Base-by-base conservation (phyloP, 2,888 invertebrate species). In the Callyntrura guangdongensis region DNA sequence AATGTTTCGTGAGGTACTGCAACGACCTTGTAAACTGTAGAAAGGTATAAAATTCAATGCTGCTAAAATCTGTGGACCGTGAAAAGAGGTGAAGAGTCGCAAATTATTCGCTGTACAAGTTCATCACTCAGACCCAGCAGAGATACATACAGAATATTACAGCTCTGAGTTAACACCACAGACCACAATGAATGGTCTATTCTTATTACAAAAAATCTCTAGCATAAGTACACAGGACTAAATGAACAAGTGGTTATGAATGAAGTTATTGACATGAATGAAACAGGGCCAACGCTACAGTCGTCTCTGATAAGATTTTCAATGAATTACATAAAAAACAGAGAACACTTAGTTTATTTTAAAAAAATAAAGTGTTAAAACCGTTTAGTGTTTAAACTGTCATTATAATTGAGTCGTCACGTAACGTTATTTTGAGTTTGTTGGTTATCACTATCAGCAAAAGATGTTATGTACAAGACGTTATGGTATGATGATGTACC, bases 61-160 rank as follows among this genome's bases (percentile, higher is more conserved):
- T 81, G 27, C 9, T 53, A n/a, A 53, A 22, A 53, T 79, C 27
- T 79, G 49, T 79, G 53, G 79, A 53, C 49, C 22, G n/a, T 79
- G 72, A 45, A 36, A 36, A 17, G n/a, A 17, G 9, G 9, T 17
- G 17, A 25, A 17, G 45, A n/a, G 72, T 72, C 45, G 5, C 25
- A 22, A 22, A 27, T 22, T 20, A 17, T 17, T 17, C 36, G 45
- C 8, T 36, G 22, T 17, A 67, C 45, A 72, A 72, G 72, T 72
- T 72, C 45, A 72, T 17, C 27, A 27, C 27, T 67, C 67, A 61
- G 56, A n/a, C 0, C n/a, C 56, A 56, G n/a, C n/a, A 61, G 67
- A 53, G n/a, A 5, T 53, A 9, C 11, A 53, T 14, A 53, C 14
- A 53, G n/a, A 53, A 53, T 5, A 53, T 6, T 53, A n/a, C n/a